These are phyloP conservation scores for Habropoda laboriosa DNA, from an alignment of 1,140 invertebrate genomes.

Conservation along the genomic window DNA sequence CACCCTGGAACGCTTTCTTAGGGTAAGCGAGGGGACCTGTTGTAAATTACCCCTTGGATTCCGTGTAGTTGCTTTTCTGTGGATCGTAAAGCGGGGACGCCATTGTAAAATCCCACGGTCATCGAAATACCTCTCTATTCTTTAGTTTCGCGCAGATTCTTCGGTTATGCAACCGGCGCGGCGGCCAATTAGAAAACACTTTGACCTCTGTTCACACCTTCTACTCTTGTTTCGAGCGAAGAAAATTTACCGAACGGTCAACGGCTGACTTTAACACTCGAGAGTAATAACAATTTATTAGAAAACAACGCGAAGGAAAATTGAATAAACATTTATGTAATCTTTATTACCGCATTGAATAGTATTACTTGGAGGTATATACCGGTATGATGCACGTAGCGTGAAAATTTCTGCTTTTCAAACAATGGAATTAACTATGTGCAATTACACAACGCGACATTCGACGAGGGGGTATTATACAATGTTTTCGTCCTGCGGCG, in stretches of 20 bases:
- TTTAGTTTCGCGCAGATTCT: background rate
- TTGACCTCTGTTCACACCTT: background rate
- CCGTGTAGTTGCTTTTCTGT: background rate
- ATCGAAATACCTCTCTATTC: background rate
- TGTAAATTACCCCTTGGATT: slow-evolving; percentile 47
- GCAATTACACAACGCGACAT: background rate
- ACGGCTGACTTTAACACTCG: too few species aligned
- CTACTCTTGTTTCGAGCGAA: background rate
- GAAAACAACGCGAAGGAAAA: background rate
- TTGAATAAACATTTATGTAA: slow-evolving; percentile 14
- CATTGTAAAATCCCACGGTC: slow-evolving; percentile 33
- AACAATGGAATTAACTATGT: slow-evolving; percentile 8
- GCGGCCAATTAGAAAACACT: background rate
- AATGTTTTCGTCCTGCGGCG: background rate
- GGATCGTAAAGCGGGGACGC: slow-evolving; percentile 37
- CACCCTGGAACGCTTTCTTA: background rate
- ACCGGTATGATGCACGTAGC: background rate
- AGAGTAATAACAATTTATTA: too few species aligned
- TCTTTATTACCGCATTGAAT: background rate
- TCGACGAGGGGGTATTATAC: background rate
- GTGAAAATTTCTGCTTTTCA: background rate
- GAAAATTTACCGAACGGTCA: too few species aligned
- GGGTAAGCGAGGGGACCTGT: background rate
- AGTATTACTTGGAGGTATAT: background rate
- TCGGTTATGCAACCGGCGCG: background rate